Base-by-base conservation (phyloP, 1,140 invertebrate genomes). In the Aphidius ervi region DNA sequence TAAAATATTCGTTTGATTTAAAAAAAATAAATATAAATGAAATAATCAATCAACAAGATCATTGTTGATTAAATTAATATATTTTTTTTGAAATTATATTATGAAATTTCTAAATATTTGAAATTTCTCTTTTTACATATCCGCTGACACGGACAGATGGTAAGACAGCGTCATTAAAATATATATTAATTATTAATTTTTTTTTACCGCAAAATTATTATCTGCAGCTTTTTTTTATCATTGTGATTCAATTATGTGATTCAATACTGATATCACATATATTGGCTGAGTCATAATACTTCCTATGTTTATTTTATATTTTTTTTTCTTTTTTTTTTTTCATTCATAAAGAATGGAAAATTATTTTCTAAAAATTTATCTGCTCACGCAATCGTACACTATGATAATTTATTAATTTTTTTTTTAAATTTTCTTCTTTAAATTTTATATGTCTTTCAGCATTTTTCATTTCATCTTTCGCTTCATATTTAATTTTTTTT, bases 91-190 rank as follows among this genome's bases (percentile, higher is more conserved):
- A 6, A 8, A 6, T 10, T 9, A 52, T 10, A 52, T 52, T 52
- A 23, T 54, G 42, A 57, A 40, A 8, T 61, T 54, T 63, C 55
- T 56, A 61, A 61, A 65, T 64, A 58, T 65, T 62, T 48, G 37
- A 69, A 74, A 63, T 70, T 74, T 71, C 68, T 68, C 69, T 68
- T 70, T 72, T 72, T 62, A 61, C 67, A 69, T 71, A 67, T 65
- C 68, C 70, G 77, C 76, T 73, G 75, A 53, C 74, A 71, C 68
- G 78, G 77, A 78, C 77, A 80, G 78, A 80, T 80, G 78, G 78
- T 80, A 80, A 80, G 78, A 80, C 54, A 78, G 72, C 74, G 68
- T 74, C 71, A 74, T 62, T 75, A 62, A 46, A 41, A 56, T 53
- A 75, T 72, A 68, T 71, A 73, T 67, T 69, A 70, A 71, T 73